Base-by-base conservation (phyloP, 2,113 vertebrate genomes). In the Cricetomys ansorgei region DNA sequence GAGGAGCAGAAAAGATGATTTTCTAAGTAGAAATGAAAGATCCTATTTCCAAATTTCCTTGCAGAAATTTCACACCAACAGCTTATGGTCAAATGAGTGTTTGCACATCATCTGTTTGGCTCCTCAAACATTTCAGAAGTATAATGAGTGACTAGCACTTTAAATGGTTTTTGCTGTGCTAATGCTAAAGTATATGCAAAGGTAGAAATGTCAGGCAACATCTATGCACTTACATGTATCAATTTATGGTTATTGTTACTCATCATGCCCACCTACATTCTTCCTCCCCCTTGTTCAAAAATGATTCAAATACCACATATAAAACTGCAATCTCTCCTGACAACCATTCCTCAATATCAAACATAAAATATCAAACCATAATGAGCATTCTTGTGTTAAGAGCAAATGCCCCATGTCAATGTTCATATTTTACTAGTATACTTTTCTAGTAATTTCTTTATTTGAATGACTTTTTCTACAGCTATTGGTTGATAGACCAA, bases 1-100 rank as follows among this genome's bases (percentile, higher is more conserved):
- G 21, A 76, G 21, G 34, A 45, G 57, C 67, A 65, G 40, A 88
- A 97, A 1, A 57, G 75, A 76, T 0, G 5, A 91, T 75, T 96
- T 75, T 94, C 86, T 83, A n/a, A 67, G 53, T 95, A 97, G 97
- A 97, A 97, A 88, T 53, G 72, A 97, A 98, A 86, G 16, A 57
- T 16, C 1, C 1, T 48, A 16, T 88, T 94, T 92, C 19, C 21
- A 11, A 76, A 94, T 85, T 50, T 69, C 85, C 16, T 55, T 64
- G 45, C 15, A 19, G 31, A 79, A 83, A 92, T 34, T 92, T 69
- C 55, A 84, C 45, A 88, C 6, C 50, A 40, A 23, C 13, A 53
- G 29, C 43, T 37, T 59, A 21, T 29, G 50, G 8, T 85, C 43
- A 53, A 75, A 62, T 27, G 19, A 81, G 5, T 31, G n/a, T 75